Percentiles rank a stretch among this genome's conserved stretches.
Evolutionary conservation across 2,888 invertebrate genomes (phyloP).

Genomic region (Melanargia galathea): DNA sequence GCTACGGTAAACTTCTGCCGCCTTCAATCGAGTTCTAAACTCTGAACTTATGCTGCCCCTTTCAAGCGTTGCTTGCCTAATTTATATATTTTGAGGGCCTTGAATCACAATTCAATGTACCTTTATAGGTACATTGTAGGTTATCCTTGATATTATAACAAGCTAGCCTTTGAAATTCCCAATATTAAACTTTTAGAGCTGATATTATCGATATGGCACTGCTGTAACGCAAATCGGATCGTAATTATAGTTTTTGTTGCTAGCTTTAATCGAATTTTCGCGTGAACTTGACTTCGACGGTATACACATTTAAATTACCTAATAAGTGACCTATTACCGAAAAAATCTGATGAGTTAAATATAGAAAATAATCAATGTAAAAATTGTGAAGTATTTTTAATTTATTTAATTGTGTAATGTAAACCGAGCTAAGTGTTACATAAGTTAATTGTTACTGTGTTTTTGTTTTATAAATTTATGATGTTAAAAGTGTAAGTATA

Average conservation of each 20-base stretch:
- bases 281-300: conserved; percentile 3
- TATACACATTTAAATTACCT: not conserved
- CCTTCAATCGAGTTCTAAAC: conserved; percentile 19
- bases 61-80: conserved; percentile 30
- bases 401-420: too few relatives aligned
- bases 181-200: conserved; percentile 23
- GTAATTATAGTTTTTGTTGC: conserved; percentile 1
- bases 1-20: conserved; percentile 12
- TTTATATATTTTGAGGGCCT: conserved; percentile 32
- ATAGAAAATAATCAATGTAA: too few relatives aligned
- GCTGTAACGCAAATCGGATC: conserved; percentile 4
- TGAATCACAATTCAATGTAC: conserved; percentile 27
- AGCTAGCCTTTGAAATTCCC: conserved; percentile 36
- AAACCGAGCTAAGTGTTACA: too few relatives aligned
- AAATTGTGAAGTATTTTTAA: too few relatives aligned
- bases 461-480: too few relatives aligned
- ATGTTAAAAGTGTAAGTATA: too few relatives aligned
- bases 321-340: not conserved
- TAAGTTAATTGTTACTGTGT: too few relatives aligned
- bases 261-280: conserved; percentile 11
- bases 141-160: conserved; percentile 33
- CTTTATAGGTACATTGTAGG: too few relatives aligned
- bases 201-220: conserved; percentile 32
- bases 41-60: conserved; percentile 25
- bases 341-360: too few relatives aligned